Evolutionary conservation across 2,888 invertebrate genomes (phyloP).

Genomic region (Pharmacophagus antenor): DNA sequence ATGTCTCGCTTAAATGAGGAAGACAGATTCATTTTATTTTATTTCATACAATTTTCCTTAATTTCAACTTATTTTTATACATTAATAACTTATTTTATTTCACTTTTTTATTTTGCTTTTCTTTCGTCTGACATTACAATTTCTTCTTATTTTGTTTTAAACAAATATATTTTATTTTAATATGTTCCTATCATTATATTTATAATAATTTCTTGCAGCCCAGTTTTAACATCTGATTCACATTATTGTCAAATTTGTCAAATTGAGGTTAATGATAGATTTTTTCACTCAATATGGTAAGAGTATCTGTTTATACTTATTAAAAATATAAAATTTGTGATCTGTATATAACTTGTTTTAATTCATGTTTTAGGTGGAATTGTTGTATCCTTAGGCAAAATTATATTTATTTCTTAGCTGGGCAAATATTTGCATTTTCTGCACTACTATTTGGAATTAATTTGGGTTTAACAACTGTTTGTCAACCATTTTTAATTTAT

Average conservation of each 20-base stretch:
- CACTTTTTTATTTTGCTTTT: no score
- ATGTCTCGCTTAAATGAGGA: no score
- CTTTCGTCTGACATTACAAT: no score
- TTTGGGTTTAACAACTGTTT: slow-evolving; percentile 91
- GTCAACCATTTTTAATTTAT: slow-evolving; percentile 87
- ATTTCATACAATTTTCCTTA: no score
- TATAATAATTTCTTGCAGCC: slow-evolving; percentile 52
- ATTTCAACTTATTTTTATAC: no score
- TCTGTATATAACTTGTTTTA: background rate
- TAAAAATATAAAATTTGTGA: background rate
- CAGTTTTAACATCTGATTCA: slow-evolving; percentile 83
- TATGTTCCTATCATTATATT: slow-evolving; percentile 2
- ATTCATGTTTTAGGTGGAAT: slow-evolving; percentile 82
- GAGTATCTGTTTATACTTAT: slow-evolving; percentile 35
- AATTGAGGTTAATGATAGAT: slow-evolving; percentile 88
- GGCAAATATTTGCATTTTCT: slow-evolving; percentile 83
- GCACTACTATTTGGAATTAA: slow-evolving; percentile 88
- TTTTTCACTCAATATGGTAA: slow-evolving; percentile 91
- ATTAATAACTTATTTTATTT: no score
- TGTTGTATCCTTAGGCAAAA: slow-evolving; percentile 92
- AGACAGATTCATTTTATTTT: no score
- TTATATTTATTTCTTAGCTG: slow-evolving; percentile 86
- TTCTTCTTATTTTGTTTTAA: no score
- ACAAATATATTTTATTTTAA: no score
- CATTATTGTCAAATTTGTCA: slow-evolving; percentile 92